phyloP scores from a whole-genome alignment of 2,888 invertebrate species.

The Abscondita cerata region DNA sequence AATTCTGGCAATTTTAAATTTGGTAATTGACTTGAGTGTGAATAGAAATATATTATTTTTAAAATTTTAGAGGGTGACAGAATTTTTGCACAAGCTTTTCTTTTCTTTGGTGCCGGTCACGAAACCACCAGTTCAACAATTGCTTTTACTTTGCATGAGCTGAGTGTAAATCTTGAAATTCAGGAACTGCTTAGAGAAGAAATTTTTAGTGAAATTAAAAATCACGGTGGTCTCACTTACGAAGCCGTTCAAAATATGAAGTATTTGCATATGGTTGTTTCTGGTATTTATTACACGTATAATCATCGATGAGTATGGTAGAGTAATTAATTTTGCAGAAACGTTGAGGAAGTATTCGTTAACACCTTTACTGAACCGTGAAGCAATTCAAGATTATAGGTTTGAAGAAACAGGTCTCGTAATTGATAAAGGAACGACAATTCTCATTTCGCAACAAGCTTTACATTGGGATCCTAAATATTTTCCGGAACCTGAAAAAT shows the following conservation, averaged over 20 bases:
- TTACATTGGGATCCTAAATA: conserved; percentile 53
- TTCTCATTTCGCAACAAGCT: conserved; percentile 51
- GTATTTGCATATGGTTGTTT: conserved; percentile 61
- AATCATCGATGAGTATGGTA: not conserved
- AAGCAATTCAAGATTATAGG: conserved; percentile 45
- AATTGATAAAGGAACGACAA: conserved; percentile 22
- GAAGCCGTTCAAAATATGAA: conserved; percentile 60
- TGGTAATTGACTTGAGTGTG: conserved; percentile 29
- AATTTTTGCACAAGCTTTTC: conserved; percentile 58
- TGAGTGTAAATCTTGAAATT: conserved; percentile 57
- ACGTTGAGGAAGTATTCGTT: conserved; percentile 58
- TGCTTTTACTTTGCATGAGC: conserved; percentile 57
- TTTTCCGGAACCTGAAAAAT: conserved; percentile 55
- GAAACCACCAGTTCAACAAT: conserved; percentile 62
- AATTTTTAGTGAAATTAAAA: conserved; percentile 50
- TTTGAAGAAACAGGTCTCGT: not conserved
- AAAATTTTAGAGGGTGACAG: conserved; percentile 46
- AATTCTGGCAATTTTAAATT: conserved; percentile 37
- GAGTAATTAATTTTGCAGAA: conserved; percentile 49
- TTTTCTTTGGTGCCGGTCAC: conserved; percentile 63
- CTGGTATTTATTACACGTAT: conserved; percentile 48
- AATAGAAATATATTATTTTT: conserved; percentile 2
- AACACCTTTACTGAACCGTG: conserved; percentile 49
- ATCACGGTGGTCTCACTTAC: conserved; percentile 56
- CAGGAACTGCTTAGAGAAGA: conserved; percentile 60